Evolutionary conservation across 92 coral and sea anemone species (phyloP), one percentile per base, ranked within the genome.

Genomic region (Galaxea fascicularis): DNA sequence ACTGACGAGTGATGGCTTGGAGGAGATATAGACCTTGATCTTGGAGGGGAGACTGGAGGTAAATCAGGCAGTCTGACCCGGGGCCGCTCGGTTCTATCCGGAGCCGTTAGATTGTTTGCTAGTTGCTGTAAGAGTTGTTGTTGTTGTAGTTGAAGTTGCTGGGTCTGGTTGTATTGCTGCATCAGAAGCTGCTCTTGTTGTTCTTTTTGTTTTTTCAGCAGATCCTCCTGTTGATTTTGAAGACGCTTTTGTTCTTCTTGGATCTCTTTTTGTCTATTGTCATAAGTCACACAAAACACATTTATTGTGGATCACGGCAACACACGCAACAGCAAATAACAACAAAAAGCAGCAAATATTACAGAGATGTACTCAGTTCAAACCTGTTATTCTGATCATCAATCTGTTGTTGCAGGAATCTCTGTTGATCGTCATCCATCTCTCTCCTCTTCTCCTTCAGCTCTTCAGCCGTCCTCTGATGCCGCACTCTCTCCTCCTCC

Each of bases 181-280:
- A 87, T 89, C 46, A 97, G 89, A 15, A 97, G 73, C 47, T 94
- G 98, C 49, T 97, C 99, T 73, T 95, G 97, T 53, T 95, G 97
- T 27, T 93, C 95, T 69, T 86, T 90, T 63, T 97, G 99, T 53
- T 93, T 93, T 53, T 80, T 87, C 17, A 97, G 78, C 31, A 97
- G 85, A 39, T 95, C 98, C 31, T 94, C 95, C 90, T 97, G 99
- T 41, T 97, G 96, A 53, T 93, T 88, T 45, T 97, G 97, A 25
- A 97, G 85, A 27, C 94, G 90, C 70, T 83, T 89, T 87, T 93
- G 98, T 46, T 95, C 97, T 45, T 97, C 99, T 77, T 94, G 98
- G 57, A 97, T 84, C 60, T 73, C 86, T 41, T 26, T 70, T 71
- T 82, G 86, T 26, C 86, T 82, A 59, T 82, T 82, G 46, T 30